Evolutionary conservation across 2,113 vertebrate species (phyloP).

Genomic region (human): GRCh38 chr2:166202001-166202500

Average conservation of each 20-base stretch:
- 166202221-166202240: not conserved
- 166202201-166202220: not conserved
- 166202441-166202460: not conserved
- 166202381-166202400: not conserved
- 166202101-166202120: not conserved
- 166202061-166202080: not conserved
- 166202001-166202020: not conserved
- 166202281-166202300: not conserved
- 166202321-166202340: not conserved
- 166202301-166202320: not conserved
- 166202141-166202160: not conserved
- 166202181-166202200: not conserved
- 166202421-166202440: not conserved
- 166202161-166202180: not conserved
- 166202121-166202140: not conserved
- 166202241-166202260: not conserved
- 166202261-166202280: not conserved
- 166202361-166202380: not conserved
- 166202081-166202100: not conserved
- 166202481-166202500: slow-evolving; percentile 5
- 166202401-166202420: not conserved
- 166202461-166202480: not conserved
- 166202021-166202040: not conserved
- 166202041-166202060: not conserved
- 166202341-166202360: not conserved